These are phyloP conservation scores for Noctuana brunneofusca DNA, from an alignment of 2,888 invertebrate genomes.

Conservation along the genomic window DNA sequence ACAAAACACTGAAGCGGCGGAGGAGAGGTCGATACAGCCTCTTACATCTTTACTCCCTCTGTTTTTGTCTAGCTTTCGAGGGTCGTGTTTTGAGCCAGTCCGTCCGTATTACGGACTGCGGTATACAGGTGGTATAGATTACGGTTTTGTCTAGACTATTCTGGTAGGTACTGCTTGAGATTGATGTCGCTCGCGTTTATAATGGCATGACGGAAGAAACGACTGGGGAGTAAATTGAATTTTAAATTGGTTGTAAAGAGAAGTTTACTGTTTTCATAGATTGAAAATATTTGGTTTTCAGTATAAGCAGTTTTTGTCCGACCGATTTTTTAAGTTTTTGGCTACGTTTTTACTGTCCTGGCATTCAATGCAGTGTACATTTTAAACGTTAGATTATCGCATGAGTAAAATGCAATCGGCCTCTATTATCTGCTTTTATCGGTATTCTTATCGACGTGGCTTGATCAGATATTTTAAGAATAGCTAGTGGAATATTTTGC, in stretches of 20 bases:
- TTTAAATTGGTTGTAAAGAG: neutral
- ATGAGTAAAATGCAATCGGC: neutral
- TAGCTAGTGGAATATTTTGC: neutral
- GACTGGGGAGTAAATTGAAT: neutral
- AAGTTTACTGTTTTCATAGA: conserved; percentile 1
- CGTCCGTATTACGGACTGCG: neutral
- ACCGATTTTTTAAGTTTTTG: neutral
- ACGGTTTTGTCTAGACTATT: conserved; percentile 5
- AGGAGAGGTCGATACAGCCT: conserved; percentile 11
- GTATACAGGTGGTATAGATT: conserved; percentile 11
- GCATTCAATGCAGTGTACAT: neutral
- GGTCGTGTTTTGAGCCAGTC: neutral
- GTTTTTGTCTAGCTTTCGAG: conserved; percentile 11
- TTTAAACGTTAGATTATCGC: neutral
- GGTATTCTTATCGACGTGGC: neutral
- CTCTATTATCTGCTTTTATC: neutral
- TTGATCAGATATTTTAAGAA: neutral
- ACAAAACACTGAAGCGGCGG: conserved; percentile 3
- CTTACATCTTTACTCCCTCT: conserved; percentile 11
- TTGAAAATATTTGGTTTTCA: no score
- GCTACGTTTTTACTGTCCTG: neutral
- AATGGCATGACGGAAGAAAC: neutral
- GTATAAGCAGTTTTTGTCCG: neutral
- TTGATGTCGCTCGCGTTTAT: neutral
- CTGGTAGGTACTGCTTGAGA: neutral